Percentiles rank a stretch among this genome's conserved stretches.
phyloP scores from a whole-genome alignment of 2,888 invertebrate species.

The Coenonympha arcania region DNA sequence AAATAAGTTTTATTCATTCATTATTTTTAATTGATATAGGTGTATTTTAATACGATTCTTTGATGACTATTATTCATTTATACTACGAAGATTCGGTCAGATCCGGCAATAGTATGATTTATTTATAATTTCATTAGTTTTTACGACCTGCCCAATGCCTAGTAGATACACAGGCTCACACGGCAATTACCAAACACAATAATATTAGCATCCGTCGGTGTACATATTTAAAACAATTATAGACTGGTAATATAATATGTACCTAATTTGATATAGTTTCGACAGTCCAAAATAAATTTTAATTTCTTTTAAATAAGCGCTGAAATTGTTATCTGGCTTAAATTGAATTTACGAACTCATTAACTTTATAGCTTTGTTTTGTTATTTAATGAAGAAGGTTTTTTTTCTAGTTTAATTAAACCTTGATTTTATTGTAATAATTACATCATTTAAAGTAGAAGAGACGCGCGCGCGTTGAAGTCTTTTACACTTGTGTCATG shows the following conservation, averaged over 20 bases:
- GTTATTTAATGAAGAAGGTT: neutral
- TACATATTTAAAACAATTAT: conserved; percentile 1
- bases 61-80: conserved; percentile 5
- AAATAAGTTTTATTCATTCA: neutral
- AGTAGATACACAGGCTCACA: no score
- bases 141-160: conserved; percentile 18
- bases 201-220: conserved; percentile 24
- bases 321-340: neutral
- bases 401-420: neutral
- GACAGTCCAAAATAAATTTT: neutral
- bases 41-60: neutral
- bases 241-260: neutral
- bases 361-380: neutral
- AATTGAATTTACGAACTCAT: neutral
- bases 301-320: neutral
- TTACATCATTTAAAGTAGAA: neutral
- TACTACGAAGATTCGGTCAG: conserved; percentile 5
- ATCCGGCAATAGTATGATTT: conserved; percentile 25
- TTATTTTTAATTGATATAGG: neutral
- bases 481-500: conserved; percentile 17
- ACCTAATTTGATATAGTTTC: neutral
- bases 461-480: conserved; percentile 17
- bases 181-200: conserved; percentile 27
- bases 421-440: neutral
- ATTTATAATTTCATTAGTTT: conserved; percentile 26